Base-by-base conservation (phyloP, 1,140 invertebrate species). In the Mycetomoellerius zeteki region DNA sequence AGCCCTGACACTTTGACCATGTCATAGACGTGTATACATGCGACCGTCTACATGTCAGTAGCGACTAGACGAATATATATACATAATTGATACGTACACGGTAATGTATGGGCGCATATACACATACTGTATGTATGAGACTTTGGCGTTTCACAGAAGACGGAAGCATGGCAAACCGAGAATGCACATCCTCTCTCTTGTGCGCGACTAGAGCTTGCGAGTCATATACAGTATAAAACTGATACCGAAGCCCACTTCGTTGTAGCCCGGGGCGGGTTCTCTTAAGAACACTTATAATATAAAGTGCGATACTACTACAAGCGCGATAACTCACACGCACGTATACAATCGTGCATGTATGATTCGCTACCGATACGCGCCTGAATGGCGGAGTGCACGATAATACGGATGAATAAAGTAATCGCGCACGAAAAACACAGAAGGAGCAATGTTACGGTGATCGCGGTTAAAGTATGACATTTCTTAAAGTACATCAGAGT, bases 31-130 rank as follows among this genome's bases (percentile, higher is more conserved):
- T 54, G 50, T 54, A 54, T 60, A 52, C 43, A 24, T 21, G 67
- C 72, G 19, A n/a, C 52, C 67, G 56, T 73, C n/a, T 85, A 65
- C 52, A 56, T 86, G 89, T 77, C 81, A 67, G 75, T 30, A 58
- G 37, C 37, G 56, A 62, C 65, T 84, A 73, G 86, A 89, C 75
- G 67, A 81, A 81, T 87, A 82, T 88, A 90, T 86, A 90, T 90
- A 73, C 89, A 90, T 91, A 91, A 91, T 90, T 90, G 89, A 91
- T 91, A 85, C 50, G 54, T 71, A 87, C 64, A 72, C 69, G 19
- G 62, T 47, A 82, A 86, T 81, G 43, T 58, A 60, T 10, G 30
- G 50, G 47, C 37, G 62, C 43, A 33, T 37, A 71, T 14, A 56
- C 37, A 54, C 37, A 8, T 24, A 24, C 50, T 50, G 10, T 78